Percentiles rank a stretch among this genome's conserved stretches.
Evolutionary conservation across 2,113 vertebrate genomes (phyloP).

Genomic region (Myotis lucifugus): DNA sequence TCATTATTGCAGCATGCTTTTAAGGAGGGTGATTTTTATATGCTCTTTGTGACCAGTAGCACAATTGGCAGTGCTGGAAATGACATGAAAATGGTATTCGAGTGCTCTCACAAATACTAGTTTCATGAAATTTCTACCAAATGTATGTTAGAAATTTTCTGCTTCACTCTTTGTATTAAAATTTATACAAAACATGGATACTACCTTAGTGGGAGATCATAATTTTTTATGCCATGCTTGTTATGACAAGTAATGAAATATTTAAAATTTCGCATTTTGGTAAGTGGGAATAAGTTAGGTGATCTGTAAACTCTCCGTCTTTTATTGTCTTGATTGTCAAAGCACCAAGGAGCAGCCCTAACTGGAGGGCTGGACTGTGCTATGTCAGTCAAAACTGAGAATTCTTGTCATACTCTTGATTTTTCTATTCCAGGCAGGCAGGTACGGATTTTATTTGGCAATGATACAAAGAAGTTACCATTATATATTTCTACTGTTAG

Average conservation of each 20-base stretch:
- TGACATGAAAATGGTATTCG: neutral
- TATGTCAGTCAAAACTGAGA: neutral
- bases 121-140: neutral
- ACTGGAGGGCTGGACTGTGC: neutral
- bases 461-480: neutral
- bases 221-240: neutral
- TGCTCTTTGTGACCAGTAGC: neutral
- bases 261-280: conserved; percentile 1
- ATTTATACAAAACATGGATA: neutral
- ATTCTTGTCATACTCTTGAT: neutral
- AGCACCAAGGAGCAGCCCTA: neutral
- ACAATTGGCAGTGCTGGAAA: neutral
- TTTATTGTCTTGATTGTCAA: neutral
- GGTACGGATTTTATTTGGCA: conserved; percentile 6
- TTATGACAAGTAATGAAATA: neutral
- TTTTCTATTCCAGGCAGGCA: neutral
- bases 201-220: neutral
- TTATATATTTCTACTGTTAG: neutral
- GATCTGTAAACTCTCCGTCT: neutral
- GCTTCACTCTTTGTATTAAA: neutral
- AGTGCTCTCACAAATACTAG: neutral
- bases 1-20: neutral
- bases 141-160: neutral
- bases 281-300: neutral
- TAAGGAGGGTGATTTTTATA: neutral